Evolutionary conservation across 2,113 vertebrate genomes (phyloP).

Genomic region (Colossoma macropomum): DNA sequence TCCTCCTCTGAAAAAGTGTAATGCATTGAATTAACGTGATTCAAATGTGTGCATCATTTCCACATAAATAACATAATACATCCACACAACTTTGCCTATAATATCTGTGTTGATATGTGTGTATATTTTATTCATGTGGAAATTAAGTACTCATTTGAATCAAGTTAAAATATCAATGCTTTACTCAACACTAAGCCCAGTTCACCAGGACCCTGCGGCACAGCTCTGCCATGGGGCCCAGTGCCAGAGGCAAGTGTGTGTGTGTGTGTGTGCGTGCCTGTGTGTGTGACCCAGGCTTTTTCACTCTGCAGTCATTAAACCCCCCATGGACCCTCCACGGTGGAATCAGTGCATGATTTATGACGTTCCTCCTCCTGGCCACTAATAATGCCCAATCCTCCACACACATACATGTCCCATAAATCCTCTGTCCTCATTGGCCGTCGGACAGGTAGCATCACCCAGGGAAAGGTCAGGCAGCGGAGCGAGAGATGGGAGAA

Average conservation of each 20-base stretch:
- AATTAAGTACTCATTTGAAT: no score
- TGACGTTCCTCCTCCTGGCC: constrained; percentile 4
- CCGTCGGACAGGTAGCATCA: constrained; percentile 40
- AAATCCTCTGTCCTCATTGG: constrained; percentile 39
- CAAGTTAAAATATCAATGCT: no score
- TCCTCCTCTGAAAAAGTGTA: no score
- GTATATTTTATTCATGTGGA: no score
- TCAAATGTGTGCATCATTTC: no score
- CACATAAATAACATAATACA: no score
- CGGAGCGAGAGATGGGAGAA: constrained; percentile 30
- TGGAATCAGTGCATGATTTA: constrained; percentile 35
- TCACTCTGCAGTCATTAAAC: neutral
- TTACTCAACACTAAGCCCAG: neutral
- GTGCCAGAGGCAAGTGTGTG: constrained; percentile 4
- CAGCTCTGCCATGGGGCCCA: constrained; percentile 12
- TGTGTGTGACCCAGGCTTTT: neutral
- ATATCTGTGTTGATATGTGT: no score
- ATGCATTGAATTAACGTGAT: no score
- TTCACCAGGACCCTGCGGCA: constrained; percentile 8
- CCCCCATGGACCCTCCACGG: neutral
- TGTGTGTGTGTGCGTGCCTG: neutral
- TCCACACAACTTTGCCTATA: no score
- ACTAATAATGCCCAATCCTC: neutral
- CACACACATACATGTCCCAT: constrained; percentile 13
- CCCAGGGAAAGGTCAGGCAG: constrained; percentile 38